These are phyloP conservation scores for Psittacula derbiana DNA, from an alignment of 2,797 vertebrate species.

Conservation along the genomic window DNA sequence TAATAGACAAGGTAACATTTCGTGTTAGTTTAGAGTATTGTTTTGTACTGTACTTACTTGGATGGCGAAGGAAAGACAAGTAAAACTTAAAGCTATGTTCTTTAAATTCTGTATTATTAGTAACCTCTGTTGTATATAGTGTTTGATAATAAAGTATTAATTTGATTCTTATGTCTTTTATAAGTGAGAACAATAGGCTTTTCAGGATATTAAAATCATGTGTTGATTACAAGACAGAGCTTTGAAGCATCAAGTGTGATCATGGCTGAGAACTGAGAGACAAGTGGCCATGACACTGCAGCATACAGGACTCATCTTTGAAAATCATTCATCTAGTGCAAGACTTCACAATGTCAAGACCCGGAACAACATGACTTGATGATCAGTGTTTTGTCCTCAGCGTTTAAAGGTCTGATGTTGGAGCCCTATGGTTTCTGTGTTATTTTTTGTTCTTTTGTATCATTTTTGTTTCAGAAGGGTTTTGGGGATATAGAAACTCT, in stretches of 20 bases:
- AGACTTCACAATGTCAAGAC: conserved; percentile 72
- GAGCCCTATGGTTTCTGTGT: conserved; percentile 66
- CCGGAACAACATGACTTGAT: conserved; percentile 66
- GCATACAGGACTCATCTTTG: conserved; percentile 69
- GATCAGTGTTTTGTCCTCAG: conserved; percentile 73
- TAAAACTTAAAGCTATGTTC: conserved; percentile 84
- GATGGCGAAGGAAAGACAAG: conserved; percentile 87
- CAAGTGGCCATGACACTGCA: conserved; percentile 66
- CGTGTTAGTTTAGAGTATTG: conserved; percentile 93
- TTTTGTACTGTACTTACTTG: conserved; percentile 97
- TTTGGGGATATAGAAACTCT: conserved; percentile 61
- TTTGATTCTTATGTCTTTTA: conserved; percentile 99
- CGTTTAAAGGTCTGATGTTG: conserved; percentile 76
- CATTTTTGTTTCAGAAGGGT: conserved; percentile 69
- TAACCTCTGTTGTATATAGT: conserved; percentile 99
- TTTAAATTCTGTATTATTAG: conserved; percentile 98
- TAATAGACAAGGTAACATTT: conserved; percentile 94
- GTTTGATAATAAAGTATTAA: conserved; percentile 99
- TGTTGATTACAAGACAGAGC: conserved; percentile 78
- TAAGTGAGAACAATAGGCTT: conserved; percentile 90
- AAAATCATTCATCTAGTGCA: conserved; percentile 60
- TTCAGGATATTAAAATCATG: conserved; percentile 87
- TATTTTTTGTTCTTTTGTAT: conserved; percentile 56
- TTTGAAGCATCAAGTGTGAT: conserved; percentile 79
- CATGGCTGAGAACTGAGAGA: conserved; percentile 73